Conservation (phyloP, 2,888 invertebrate species). For the Rapana venosa region DNA sequence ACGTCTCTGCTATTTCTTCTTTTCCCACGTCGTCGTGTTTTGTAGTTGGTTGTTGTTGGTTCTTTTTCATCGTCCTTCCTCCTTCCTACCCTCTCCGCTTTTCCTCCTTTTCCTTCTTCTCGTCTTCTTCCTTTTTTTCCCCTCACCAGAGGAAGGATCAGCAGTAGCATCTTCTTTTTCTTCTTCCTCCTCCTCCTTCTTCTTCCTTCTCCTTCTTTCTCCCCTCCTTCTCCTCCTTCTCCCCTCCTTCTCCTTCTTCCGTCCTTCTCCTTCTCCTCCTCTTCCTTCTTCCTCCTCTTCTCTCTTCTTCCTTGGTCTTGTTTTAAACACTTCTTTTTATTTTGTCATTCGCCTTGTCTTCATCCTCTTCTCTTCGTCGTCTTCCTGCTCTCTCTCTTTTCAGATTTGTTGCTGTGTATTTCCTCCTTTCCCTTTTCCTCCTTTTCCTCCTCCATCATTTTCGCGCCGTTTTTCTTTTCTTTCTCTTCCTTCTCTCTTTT, state of each 20-base stretch:
- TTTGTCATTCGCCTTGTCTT: not conserved
- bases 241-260: not conserved
- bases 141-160: not conserved
- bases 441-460: constrained; percentile 16
- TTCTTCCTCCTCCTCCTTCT: not conserved
- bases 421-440: not conserved
- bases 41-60: no score
- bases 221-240: not conserved
- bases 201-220: not conserved
- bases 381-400: not conserved
- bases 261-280: not conserved
- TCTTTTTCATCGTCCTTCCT: not conserved
- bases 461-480: not conserved
- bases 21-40: no score
- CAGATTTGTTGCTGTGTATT: not conserved
- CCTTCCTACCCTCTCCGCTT: not conserved
- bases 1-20: no score
- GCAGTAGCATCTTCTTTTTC: not conserved
- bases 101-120: not conserved
- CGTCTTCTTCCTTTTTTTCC: not conserved
- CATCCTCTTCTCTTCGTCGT: not conserved
- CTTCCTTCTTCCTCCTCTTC: not conserved
- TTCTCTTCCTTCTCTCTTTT: not conserved
- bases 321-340: not conserved
- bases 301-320: not conserved